phyloP scores from a whole-genome alignment of 2,797 vertebrate genomes.

The Aplochiton taeniatus region DNA sequence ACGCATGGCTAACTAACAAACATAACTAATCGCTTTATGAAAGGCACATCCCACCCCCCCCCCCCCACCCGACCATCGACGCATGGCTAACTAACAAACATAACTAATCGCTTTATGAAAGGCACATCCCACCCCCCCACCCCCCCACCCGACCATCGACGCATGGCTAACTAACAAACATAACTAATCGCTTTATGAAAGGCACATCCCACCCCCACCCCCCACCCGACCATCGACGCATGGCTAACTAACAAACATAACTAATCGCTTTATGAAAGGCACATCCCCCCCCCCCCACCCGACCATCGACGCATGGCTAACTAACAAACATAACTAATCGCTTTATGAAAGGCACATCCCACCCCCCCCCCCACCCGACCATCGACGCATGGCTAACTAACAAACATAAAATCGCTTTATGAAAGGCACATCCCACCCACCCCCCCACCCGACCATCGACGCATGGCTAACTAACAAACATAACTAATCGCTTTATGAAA shows the following conservation, averaged over 20 bases:
- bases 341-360: slow-evolving; percentile 51
- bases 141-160: too few relatives aligned
- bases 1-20: slow-evolving; percentile 46
- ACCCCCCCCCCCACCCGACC: too few relatives aligned
- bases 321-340: too few relatives aligned
- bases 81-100: slow-evolving; percentile 47
- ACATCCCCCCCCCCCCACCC: slow-evolving; percentile 41
- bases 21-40: slow-evolving; percentile 45
- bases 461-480: slow-evolving; percentile 47
- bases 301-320: too few relatives aligned
- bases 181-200: slow-evolving; percentile 47
- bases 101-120: slow-evolving; percentile 47
- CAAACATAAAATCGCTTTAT: too few relatives aligned
- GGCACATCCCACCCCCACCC: slow-evolving; percentile 43
- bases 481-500: slow-evolving; percentile 47
- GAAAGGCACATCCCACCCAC: slow-evolving; percentile 45
- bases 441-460: too few relatives aligned
- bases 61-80: too few relatives aligned
- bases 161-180: slow-evolving; percentile 47
- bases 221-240: too few relatives aligned
- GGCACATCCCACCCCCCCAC: slow-evolving; percentile 39
- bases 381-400: slow-evolving; percentile 49
- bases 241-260: slow-evolving; percentile 50
- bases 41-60: slow-evolving; percentile 36
- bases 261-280: slow-evolving; percentile 48